These are phyloP conservation scores for Pycnomerus fuliginosus DNA, from an alignment of 2,888 invertebrate genomes.

Conservation along the genomic window DNA sequence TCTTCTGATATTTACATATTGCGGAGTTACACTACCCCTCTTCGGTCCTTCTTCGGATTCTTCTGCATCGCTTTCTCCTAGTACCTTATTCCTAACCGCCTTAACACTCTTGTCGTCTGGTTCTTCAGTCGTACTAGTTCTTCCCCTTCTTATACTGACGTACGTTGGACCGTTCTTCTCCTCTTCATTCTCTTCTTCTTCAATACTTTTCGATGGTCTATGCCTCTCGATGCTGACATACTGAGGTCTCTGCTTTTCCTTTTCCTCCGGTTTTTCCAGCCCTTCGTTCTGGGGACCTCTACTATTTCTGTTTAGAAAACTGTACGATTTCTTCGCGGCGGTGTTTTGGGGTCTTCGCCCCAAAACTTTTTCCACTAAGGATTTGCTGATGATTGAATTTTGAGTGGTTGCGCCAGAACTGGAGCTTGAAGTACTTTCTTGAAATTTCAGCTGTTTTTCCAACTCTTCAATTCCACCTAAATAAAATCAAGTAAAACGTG, in stretches of 20 bases:
- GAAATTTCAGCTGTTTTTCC: constrained; percentile 70
- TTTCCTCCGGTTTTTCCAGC: constrained; percentile 46
- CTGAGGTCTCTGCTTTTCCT: constrained; percentile 52
- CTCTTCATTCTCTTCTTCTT: constrained; percentile 29
- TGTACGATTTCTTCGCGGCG: constrained; percentile 43
- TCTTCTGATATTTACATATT: constrained; percentile 73
- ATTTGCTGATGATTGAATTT: constrained; percentile 70
- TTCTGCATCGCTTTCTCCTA: constrained; percentile 32
- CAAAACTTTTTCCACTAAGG: constrained; percentile 74
- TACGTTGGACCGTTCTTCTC: no score
- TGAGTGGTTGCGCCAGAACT: constrained; percentile 58
- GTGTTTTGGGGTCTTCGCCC: constrained; percentile 45
- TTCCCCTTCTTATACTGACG: no score
- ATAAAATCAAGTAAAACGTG: background rate
- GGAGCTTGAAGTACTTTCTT: constrained; percentile 56
- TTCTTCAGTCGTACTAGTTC: no score
- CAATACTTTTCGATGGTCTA: constrained; percentile 33
- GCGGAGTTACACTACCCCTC: constrained; percentile 50
- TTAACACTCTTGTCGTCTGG: no score
- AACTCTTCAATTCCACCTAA: constrained; percentile 82
- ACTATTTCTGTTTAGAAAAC: constrained; percentile 63
- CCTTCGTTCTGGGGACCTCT: constrained; percentile 61
- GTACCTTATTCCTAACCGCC: no score
- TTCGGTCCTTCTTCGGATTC: constrained; percentile 25
- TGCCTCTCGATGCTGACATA: constrained; percentile 48